Evolutionary conservation across 1,140 invertebrate genomes (phyloP).

Genomic region (Neoseiulus cucumeris): DNA sequence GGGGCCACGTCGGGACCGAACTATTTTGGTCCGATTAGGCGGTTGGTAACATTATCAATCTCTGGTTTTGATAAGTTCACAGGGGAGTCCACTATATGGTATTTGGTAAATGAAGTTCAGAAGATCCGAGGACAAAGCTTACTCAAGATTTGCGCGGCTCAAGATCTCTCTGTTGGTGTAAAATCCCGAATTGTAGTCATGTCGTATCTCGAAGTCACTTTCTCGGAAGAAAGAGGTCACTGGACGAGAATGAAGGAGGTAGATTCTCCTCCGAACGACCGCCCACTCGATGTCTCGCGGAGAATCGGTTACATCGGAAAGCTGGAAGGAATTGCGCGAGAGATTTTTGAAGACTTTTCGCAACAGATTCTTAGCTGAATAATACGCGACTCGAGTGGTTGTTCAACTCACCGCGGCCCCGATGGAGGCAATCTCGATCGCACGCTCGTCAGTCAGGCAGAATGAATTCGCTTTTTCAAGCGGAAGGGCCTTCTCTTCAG

Average conservation of each 20-base stretch:
- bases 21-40: not conserved
- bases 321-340: not conserved
- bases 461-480: no score
- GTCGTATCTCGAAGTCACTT: not conserved
- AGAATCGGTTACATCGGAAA: not conserved
- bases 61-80: not conserved
- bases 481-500: no score
- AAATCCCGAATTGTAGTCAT: not conserved
- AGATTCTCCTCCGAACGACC: not conserved
- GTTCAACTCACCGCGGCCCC: no score
- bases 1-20: not conserved
- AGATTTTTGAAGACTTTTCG: no score
- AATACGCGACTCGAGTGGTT: no score
- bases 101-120: not conserved
- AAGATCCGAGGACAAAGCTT: not conserved
- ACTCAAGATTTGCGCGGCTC: not conserved
- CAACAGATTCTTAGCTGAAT: no score
- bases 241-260: not conserved
- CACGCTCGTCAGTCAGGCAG: no score
- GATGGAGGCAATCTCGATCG: no score
- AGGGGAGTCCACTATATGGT: not conserved
- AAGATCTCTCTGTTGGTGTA: not conserved
- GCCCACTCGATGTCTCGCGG: not conserved
- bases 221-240: not conserved
- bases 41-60: not conserved